phyloP scores from a whole-genome alignment of 2,797 vertebrate genomes.

The Acipenser transmontanus region DNA sequence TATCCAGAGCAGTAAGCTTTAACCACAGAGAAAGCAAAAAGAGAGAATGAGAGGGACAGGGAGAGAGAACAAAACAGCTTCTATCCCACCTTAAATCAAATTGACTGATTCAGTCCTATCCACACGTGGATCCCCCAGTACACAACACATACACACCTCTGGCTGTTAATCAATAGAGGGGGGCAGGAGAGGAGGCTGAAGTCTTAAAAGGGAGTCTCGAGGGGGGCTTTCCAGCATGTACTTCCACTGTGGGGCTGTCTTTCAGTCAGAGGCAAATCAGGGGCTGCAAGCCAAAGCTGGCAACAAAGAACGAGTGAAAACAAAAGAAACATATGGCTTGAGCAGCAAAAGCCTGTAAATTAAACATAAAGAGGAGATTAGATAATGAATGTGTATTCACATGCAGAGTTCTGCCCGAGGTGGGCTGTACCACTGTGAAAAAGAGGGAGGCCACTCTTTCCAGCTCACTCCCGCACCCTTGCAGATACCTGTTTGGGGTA shows the following conservation, averaged over 20 bases:
- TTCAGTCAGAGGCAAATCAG: slow-evolving; percentile 14
- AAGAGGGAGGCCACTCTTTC: slow-evolving; percentile 14
- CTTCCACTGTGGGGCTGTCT: slow-evolving; percentile 15
- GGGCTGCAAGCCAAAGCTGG: slow-evolving; percentile 25
- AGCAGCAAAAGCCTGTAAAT: slow-evolving; percentile 77
- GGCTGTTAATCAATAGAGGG: slow-evolving; percentile 8
- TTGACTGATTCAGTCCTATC: slow-evolving; percentile 5
- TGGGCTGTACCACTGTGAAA: slow-evolving; percentile 37
- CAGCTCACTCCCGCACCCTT: neutral
- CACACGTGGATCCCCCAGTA: slow-evolving; percentile 1
- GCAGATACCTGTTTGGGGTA: slow-evolving; percentile 16
- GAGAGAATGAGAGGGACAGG: neutral
- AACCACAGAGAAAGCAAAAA: neutral
- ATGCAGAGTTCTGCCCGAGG: slow-evolving; percentile 53
- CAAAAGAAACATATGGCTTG: slow-evolving; percentile 77
- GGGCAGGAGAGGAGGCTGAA: slow-evolving; percentile 13
- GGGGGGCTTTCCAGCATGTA: slow-evolving; percentile 15
- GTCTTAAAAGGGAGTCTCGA: neutral
- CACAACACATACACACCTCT: slow-evolving; percentile 19
- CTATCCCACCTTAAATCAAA: slow-evolving; percentile 25
- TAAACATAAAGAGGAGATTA: slow-evolving; percentile 83
- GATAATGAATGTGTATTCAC: slow-evolving; percentile 77
- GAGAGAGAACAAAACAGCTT: slow-evolving; percentile 4
- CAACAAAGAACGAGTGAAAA: slow-evolving; percentile 48
- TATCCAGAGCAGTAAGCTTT: neutral